Evolutionary conservation across 1,140 invertebrate species (phyloP).

Genomic region (Maniola jurtina): DNA sequence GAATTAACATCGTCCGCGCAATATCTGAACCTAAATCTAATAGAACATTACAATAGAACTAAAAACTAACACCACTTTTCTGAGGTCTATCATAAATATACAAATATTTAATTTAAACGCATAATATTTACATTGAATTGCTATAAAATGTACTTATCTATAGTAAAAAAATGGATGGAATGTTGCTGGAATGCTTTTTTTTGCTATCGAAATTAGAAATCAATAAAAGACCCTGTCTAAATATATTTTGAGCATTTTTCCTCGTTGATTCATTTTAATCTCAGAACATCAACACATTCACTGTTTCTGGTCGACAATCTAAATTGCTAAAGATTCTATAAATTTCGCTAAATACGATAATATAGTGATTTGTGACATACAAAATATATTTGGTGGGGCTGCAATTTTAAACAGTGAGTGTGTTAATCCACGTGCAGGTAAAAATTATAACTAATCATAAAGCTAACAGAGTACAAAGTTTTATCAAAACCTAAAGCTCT

Average conservation of each 20-base stretch:
- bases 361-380: constrained; percentile 46
- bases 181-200: constrained; percentile 46
- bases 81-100: constrained; percentile 68
- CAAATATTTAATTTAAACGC: constrained; percentile 50
- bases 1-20: constrained; percentile 20
- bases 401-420: constrained; percentile 70
- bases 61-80: constrained; percentile 45
- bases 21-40: constrained; percentile 35
- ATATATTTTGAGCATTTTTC: constrained; percentile 72
- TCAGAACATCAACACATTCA: constrained; percentile 74
- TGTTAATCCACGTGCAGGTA: constrained; percentile 68
- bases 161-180: constrained; percentile 28
- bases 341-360: constrained; percentile 15
- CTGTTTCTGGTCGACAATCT: constrained; percentile 49
- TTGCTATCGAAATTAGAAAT: constrained; percentile 21
- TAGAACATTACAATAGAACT: constrained; percentile 29
- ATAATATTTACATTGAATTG: constrained; percentile 66
- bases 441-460: constrained; percentile 63
- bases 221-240: constrained; percentile 25
- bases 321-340: constrained; percentile 7
- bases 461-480: constrained; percentile 67
- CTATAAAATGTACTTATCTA: background rate
- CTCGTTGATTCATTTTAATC: constrained; percentile 34
- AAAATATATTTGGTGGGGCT: constrained; percentile 65
- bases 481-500: constrained; percentile 43